Evolutionary conservation across 1,140 invertebrate species (phyloP).

Genomic region (Temnothorax longispinosus): DNA sequence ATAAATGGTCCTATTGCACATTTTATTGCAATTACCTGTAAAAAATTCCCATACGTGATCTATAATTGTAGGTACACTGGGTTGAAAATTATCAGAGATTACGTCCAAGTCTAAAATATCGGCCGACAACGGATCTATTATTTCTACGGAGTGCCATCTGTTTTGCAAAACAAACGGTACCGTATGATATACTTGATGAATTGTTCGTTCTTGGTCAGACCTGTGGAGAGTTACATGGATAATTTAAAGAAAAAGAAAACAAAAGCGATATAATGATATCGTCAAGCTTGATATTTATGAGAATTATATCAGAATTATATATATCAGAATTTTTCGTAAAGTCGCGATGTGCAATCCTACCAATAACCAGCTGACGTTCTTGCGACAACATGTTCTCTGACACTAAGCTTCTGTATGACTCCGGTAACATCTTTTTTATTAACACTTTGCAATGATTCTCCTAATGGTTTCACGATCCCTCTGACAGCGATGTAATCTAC

Average conservation of each 20-base stretch:
- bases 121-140: slow-evolving; percentile 90
- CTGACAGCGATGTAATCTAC: slow-evolving; percentile 90
- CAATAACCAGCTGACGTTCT: slow-evolving; percentile 92
- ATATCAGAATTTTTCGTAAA: neutral
- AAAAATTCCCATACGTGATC: slow-evolving; percentile 94
- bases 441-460: slow-evolving; percentile 90
- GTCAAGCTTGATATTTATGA: neutral
- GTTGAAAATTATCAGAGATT: slow-evolving; percentile 91
- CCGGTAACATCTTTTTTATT: slow-evolving; percentile 90
- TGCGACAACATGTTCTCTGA: slow-evolving; percentile 92
- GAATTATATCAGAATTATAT: too few relatives aligned
- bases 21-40: slow-evolving; percentile 84
- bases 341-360: slow-evolving; percentile 78
- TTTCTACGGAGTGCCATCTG: slow-evolving; percentile 88
- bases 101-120: slow-evolving; percentile 92
- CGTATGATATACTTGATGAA: slow-evolving; percentile 90
- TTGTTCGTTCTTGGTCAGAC: slow-evolving; percentile 90
- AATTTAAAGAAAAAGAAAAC: neutral
- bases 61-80: slow-evolving; percentile 89
- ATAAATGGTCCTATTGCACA: neutral
- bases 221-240: slow-evolving; percentile 71
- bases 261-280: neutral
- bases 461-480: slow-evolving; percentile 90
- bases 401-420: slow-evolving; percentile 90
- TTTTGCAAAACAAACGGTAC: slow-evolving; percentile 91